Conservation (phyloP, 2,797 vertebrate species). For the Pipistrellus pygmaeus region DNA sequence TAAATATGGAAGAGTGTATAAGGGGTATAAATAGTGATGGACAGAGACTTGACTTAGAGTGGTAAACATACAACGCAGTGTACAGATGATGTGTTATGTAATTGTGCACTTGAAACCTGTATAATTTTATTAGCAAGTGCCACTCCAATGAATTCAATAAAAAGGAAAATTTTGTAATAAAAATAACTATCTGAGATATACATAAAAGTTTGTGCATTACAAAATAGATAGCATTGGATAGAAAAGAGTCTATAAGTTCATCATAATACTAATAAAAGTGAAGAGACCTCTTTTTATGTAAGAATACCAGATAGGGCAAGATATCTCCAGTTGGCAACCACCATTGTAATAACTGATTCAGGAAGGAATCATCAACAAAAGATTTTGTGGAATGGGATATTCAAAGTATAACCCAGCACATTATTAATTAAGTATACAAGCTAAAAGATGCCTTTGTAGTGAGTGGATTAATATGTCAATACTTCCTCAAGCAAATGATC, state of each 20-base stretch:
- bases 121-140: neutral
- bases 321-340: neutral
- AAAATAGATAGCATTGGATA: neutral
- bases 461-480: conserved; percentile 19
- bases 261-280: neutral
- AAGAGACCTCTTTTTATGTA: neutral
- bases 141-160: neutral
- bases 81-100: neutral
- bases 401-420: neutral
- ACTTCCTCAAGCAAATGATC: conserved; percentile 27
- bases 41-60: neutral
- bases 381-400: neutral
- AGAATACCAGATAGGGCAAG: conserved; percentile 6
- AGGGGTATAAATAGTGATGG: neutral
- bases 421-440: conserved; percentile 44
- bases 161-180: neutral
- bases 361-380: neutral
- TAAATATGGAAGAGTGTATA: neutral
- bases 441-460: neutral
- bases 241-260: neutral
- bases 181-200: neutral
- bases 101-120: neutral
- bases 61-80: neutral
- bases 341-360: neutral
- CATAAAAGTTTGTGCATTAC: neutral